Percentiles rank a stretch among this genome's conserved stretches.
Evolutionary conservation across 2,888 invertebrate species (phyloP).

Genomic region (Conchocele bisecta): DNA sequence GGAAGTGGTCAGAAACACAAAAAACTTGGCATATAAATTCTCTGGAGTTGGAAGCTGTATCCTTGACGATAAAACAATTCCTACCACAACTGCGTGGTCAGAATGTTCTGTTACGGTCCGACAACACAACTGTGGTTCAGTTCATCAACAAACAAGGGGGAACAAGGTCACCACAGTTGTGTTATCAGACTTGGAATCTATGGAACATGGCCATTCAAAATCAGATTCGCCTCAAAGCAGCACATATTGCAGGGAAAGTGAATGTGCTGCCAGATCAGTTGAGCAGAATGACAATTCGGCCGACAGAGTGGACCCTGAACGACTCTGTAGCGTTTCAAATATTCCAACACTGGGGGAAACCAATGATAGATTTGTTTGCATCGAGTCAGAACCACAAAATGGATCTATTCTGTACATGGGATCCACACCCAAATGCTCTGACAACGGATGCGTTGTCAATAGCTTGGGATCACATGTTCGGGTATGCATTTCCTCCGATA

Average conservation of each 20-base stretch:
- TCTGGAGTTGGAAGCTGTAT: constrained; percentile 52
- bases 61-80: constrained; percentile 18
- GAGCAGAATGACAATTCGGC: no score
- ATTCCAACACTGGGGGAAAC: no score
- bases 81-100: constrained; percentile 15
- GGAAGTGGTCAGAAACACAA: constrained; percentile 16
- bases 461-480: no score
- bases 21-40: constrained; percentile 46
- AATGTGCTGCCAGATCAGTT: no score
- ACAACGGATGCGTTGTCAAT: no score
- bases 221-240: constrained; percentile 17
- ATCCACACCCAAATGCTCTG: no score
- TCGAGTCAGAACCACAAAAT: no score
- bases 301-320: no score
- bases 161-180: constrained; percentile 35
- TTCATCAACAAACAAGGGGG: constrained; percentile 53
- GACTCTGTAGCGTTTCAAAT: no score
- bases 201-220: constrained; percentile 36
- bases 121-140: constrained; percentile 46
- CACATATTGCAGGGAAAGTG: constrained; percentile 26
- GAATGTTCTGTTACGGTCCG: constrained; percentile 35
- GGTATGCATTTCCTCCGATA: no score
- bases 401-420: no score
- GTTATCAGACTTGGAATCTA: constrained; percentile 39
- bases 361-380: no score